phyloP scores from a whole-genome alignment of 2,797 vertebrate genomes.

The Crenuchus spilurus region DNA sequence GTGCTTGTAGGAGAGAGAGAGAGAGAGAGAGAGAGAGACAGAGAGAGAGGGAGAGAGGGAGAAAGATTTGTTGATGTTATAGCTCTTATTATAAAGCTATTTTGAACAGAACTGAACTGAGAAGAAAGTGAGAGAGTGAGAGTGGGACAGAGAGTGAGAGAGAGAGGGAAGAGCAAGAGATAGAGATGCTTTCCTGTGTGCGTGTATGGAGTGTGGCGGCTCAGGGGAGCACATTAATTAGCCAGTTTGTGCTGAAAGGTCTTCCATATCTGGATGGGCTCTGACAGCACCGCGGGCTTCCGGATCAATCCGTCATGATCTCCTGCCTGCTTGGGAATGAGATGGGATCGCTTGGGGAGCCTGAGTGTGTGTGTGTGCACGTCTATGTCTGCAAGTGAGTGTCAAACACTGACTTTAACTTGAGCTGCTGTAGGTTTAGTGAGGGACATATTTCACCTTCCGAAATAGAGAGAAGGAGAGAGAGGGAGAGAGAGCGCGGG shows the following conservation, averaged over 20 bases:
- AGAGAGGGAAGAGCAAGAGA: background rate
- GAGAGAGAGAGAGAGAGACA: background rate
- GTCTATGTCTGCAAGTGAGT: slow-evolving; percentile 11
- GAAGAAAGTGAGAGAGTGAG: background rate
- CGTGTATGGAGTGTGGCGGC: slow-evolving; percentile 18
- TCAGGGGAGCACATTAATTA: slow-evolving; percentile 55
- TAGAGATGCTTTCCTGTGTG: background rate
- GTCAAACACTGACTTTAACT: slow-evolving; percentile 43
- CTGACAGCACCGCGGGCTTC: slow-evolving; percentile 51
- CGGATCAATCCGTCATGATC: slow-evolving; percentile 54
- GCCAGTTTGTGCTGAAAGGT: slow-evolving; percentile 45
- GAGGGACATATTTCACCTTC: slow-evolving; percentile 19
- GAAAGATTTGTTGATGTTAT: no score
- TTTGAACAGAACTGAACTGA: no score
- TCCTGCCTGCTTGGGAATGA: slow-evolving; percentile 48
- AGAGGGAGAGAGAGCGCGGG: background rate
- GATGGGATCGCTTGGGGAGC: slow-evolving; percentile 39
- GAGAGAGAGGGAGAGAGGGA: background rate
- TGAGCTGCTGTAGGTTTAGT: slow-evolving; percentile 23
- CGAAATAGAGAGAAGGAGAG: background rate
- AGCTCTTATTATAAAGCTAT: no score
- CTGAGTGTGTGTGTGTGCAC: slow-evolving; percentile 22
- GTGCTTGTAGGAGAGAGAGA: background rate
- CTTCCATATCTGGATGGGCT: slow-evolving; percentile 45
- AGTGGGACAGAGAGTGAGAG: background rate